These are phyloP conservation scores for Vesta saturnalis DNA, from an alignment of 2,888 invertebrate genomes.

Conservation along the genomic window DNA sequence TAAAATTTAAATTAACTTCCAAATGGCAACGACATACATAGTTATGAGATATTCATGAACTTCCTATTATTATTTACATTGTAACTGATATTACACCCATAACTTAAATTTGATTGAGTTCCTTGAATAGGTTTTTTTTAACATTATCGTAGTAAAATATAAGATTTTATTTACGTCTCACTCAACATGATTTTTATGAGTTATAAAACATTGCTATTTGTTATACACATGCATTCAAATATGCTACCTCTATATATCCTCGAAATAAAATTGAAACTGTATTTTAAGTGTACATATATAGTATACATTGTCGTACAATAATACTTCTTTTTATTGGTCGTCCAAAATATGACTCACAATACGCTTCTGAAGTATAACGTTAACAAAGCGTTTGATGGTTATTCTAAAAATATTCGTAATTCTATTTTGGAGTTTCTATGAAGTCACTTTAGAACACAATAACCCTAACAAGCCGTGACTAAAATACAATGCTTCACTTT, in stretches of 20 bases:
- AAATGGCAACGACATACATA: neutral
- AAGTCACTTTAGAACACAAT: neutral
- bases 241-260: too few species aligned
- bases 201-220: neutral
- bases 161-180: too few species aligned
- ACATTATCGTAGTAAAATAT: too few species aligned
- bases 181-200: neutral
- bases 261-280: neutral
- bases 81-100: too few species aligned
- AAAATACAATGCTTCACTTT: neutral
- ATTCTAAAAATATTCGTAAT: neutral
- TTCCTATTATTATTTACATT: too few species aligned
- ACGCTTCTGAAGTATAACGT: neutral
- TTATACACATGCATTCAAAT: too few species aligned
- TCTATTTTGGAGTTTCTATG: neutral
- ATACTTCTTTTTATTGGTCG: too few species aligned
- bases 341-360: neutral
- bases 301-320: too few species aligned
- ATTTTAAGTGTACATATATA: neutral
- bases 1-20: neutral
- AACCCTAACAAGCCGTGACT: neutral
- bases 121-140: too few species aligned
- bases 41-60: too few species aligned
- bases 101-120: too few species aligned
- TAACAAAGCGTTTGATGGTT: neutral